Base-by-base conservation (phyloP, 2,113 vertebrate species). In the Bagarius yarrelli region DNA sequence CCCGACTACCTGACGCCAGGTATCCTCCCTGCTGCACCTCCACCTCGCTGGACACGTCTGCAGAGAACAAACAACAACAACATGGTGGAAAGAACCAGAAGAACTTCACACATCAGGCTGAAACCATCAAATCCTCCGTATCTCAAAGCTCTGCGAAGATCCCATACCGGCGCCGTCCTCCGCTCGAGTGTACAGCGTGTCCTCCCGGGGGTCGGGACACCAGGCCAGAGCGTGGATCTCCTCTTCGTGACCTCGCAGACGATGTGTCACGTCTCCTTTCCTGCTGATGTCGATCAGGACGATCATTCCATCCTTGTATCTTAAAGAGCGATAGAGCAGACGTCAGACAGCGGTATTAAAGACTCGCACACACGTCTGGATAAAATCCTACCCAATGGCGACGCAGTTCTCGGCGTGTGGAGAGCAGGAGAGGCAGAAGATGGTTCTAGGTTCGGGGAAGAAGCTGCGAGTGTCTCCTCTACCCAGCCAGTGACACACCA, bases 251-350 rank as follows among this genome's bases (percentile, higher is more conserved):
- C 98, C 97, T 16, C 98, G 93, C 8, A 99, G 89, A 0, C 96
- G 91, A 59, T 96, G 95, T 59, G 93, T 82, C 53, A 98, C 92
- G 72, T 97, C 95, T 56, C 94, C 96, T 84, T 96, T 96, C 85
- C 93, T 97, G 85, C 94, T 96, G 89, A 97, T 93, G 60, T 99
- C 97, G 11, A 96, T 94, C 79, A 99, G 78, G 67, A 94, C 91
- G 70, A 99, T 95, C 91, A 99, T 95, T 82, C 97, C 98, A 77
- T 99, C 96, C 89, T 96, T 99, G 90, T 99, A 99, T 77, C 98
- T 99, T 74, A 56, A 89, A 88, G 21, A 80, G 18, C 18, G 56
- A n/a, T n/a, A n/a, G n/a, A n/a, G n/a, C n/a, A n/a, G n/a, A n/a
- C n/a, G n/a, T n/a, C n/a, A n/a, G n/a, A n/a, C n/a, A n/a, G n/a